Base-by-base conservation (phyloP, 2,888 invertebrate species). In the Amiota mariae region DNA sequence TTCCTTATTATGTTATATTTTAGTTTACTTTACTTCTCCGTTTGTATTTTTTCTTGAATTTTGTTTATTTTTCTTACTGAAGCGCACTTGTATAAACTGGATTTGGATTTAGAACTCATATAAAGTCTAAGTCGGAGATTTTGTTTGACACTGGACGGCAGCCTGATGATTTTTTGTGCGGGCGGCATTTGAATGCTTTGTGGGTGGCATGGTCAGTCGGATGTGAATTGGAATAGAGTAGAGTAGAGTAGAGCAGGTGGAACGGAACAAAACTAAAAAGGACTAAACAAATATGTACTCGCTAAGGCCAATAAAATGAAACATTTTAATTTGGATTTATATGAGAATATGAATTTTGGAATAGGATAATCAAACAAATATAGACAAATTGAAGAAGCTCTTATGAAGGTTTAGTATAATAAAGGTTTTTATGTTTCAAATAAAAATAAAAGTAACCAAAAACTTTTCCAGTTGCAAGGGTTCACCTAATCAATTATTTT, bases 81-180 rank as follows among this genome's bases (percentile, higher is more conserved):
- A 18, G 51, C 51, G 51, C n/a, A 51, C 51, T 68, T 68, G 67
- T 68, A 68, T 54, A 66, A 68, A 68, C 67, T 68, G 67, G 67
- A 51, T 68, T 68, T 68, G 51, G 51, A 20, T 24, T 68, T 15
- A 24, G 20, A 51, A 20, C 18, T 15, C 59, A 9, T 47, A 20
- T 48, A 48, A 48, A 48, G 48, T 18, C 59, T 59, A 12, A 15
- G 66, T n/a, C 66, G 15, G 18, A 10, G 48, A 66, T 48, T 66
- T 47, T 46, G 8, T 36, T 36, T 36, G 36, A 36, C 36, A 36
- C 36, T 36, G 36, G 36, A 8, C 46, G n/a, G 46, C 63, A 63
- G 24, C 1, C 24, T 12, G 56, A 13, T 18, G 59, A 59, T 59
- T 18, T 24, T 24, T 59, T 18, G 18, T 18, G 59, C 59, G 36